Evolutionary conservation across 2,113 vertebrate species (phyloP).

Genomic region (Manacus vitellinus): DNA sequence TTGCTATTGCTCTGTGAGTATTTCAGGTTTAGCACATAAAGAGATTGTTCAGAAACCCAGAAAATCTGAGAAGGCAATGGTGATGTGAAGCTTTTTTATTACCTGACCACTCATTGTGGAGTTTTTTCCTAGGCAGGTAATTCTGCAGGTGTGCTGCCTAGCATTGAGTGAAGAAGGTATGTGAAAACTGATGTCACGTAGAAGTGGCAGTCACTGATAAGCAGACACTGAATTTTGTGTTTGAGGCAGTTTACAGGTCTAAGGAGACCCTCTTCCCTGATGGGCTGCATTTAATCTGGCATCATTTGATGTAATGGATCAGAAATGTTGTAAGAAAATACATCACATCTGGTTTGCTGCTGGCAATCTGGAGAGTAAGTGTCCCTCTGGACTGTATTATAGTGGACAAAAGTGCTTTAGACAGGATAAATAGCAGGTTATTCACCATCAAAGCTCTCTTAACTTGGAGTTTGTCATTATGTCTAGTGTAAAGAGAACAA

Average conservation of each 20-base stretch:
- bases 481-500: not conserved
- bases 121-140: not conserved
- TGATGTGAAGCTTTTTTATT: not conserved
- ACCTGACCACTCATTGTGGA: not conserved
- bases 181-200: not conserved
- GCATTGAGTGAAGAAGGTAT: not conserved
- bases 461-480: not conserved
- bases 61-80: not conserved
- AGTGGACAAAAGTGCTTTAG: not conserved
- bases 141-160: not conserved
- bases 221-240: not conserved
- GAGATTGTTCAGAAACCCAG: not conserved
- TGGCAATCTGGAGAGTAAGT: not conserved
- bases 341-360: not conserved
- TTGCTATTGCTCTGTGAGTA: not conserved
- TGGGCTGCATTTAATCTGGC: not conserved
- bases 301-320: conserved; percentile 1
- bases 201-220: not conserved
- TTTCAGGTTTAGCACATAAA: not conserved
- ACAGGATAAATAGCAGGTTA: not conserved
- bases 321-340: conserved; percentile 16
- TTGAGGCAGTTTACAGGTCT: not conserved
- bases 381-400: not conserved
- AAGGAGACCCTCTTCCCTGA: not conserved
- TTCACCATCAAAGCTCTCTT: not conserved